Evolutionary conservation across 2,888 invertebrate species (phyloP).

Genomic region (Lamellibrachia columna): DNA sequence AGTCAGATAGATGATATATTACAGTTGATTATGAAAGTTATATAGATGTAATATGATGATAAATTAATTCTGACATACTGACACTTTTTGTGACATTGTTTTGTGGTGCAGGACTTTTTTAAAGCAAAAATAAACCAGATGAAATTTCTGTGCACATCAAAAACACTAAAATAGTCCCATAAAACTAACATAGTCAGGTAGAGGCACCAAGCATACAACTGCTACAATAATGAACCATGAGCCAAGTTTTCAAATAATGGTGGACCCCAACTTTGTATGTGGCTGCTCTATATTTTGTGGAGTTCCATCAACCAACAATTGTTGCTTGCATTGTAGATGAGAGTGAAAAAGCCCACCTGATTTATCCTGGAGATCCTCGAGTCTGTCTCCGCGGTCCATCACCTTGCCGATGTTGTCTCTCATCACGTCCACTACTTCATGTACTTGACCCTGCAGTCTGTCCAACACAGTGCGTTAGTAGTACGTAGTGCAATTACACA

Average conservation of each 20-base stretch:
- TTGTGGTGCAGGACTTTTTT: background rate
- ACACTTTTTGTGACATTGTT: background rate
- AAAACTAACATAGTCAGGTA: background rate
- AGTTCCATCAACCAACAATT: background rate
- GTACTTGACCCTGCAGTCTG: constrained; percentile 58
- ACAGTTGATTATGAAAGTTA: background rate
- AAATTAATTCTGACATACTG: constrained; percentile 21
- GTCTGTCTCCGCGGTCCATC: constrained; percentile 59
- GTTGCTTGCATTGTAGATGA: background rate
- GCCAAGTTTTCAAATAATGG: too few relatives aligned
- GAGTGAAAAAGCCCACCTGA: constrained; percentile 51
- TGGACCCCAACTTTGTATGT: background rate
- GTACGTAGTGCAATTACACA: too few relatives aligned
- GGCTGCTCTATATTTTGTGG: background rate
- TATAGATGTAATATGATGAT: background rate
- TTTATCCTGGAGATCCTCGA: constrained; percentile 62
- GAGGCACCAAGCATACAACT: constrained; percentile 17
- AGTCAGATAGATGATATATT: background rate
- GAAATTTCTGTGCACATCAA: background rate
- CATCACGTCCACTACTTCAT: constrained; percentile 64
- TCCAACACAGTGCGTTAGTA: constrained; percentile 13
- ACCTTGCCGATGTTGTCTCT: constrained; percentile 60
- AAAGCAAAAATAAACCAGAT: background rate
- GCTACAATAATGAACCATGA: too few relatives aligned
- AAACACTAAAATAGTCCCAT: background rate